Conservation (phyloP, 2,113 vertebrate genomes). For the Ondatra zibethicus region DNA sequence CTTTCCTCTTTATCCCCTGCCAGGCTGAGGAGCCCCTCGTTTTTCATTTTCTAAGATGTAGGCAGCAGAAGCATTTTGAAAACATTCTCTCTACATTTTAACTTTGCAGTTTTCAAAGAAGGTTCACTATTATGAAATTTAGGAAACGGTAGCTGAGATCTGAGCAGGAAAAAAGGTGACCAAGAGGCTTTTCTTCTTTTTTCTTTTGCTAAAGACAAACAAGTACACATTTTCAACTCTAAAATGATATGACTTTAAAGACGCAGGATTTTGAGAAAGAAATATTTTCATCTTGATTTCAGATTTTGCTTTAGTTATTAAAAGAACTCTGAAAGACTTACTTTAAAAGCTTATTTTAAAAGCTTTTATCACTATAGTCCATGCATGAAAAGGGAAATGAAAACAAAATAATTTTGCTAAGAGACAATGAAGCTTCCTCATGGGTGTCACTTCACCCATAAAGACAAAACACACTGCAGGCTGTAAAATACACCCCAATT, state of each 20-base stretch:
- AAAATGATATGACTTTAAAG: neutral
- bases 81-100: conserved; percentile 29
- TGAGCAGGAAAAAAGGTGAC: neutral
- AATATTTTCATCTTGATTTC: neutral
- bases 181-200: neutral
- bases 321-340: neutral
- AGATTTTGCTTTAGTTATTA: neutral
- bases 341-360: neutral
- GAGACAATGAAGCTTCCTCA: neutral
- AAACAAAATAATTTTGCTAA: neutral
- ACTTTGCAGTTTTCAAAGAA: conserved; percentile 18
- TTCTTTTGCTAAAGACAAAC: neutral
- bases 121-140: conserved; percentile 25
- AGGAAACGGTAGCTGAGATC: conserved; percentile 11
- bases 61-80: conserved; percentile 57
- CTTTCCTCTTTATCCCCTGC: conserved; percentile 64
- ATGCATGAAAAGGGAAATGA: neutral
- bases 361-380: neutral
- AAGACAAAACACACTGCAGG: neutral
- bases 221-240: neutral
- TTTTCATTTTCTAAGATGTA: conserved; percentile 52
- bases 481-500: neutral
- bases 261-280: neutral
- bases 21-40: conserved; percentile 52
- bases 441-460: neutral